phyloP scores from a whole-genome alignment of 2,888 invertebrate species.

The Euclidia mi region DNA sequence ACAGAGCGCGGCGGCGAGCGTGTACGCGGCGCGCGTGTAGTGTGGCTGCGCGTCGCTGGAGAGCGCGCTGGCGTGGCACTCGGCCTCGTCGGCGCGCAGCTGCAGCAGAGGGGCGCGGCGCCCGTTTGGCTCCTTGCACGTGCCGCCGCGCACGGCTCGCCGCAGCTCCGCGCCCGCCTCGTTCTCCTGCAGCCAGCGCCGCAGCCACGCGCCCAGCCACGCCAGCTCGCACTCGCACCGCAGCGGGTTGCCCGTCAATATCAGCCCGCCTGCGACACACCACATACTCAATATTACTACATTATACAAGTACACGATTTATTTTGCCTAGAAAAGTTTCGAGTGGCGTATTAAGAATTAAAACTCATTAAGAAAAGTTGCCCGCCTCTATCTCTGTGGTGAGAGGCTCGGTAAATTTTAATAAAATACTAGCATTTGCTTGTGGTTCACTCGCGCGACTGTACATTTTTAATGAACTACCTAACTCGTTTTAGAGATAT shows the following conservation, averaged over 20 bases:
- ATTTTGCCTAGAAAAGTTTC: conserved; percentile 67
- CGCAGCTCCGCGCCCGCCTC: conserved; percentile 82
- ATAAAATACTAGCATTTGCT: conserved; percentile 71
- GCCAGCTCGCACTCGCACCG: conserved; percentile 96
- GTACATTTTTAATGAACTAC: conserved; percentile 70
- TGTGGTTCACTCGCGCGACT: conserved; percentile 59
- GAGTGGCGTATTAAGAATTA: conserved; percentile 80
- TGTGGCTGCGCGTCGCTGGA: conserved; percentile 91
- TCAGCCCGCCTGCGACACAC: conserved; percentile 92
- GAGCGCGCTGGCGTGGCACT: conserved; percentile 96
- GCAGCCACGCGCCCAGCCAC: conserved; percentile 97
- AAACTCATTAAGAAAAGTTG: conserved; percentile 80
- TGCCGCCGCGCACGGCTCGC: conserved; percentile 91
- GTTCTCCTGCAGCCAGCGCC: conserved; percentile 96
- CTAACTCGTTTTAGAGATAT: too few species aligned
- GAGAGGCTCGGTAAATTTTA: conserved; percentile 76
- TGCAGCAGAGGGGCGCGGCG: conserved; percentile 92
- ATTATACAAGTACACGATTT: conserved; percentile 39
- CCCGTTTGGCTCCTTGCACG: conserved; percentile 92
- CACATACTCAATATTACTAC: conserved; percentile 37
- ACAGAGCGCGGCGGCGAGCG: conserved; percentile 71
- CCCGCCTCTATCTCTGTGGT: conserved; percentile 65
- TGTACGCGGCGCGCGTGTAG: conserved; percentile 73
- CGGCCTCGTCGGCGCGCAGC: conserved; percentile 94
- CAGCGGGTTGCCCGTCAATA: conserved; percentile 95